phyloP scores from a whole-genome alignment of 53 echinoderm and acorn worm species.

The Patiria pectinifera region DNA sequence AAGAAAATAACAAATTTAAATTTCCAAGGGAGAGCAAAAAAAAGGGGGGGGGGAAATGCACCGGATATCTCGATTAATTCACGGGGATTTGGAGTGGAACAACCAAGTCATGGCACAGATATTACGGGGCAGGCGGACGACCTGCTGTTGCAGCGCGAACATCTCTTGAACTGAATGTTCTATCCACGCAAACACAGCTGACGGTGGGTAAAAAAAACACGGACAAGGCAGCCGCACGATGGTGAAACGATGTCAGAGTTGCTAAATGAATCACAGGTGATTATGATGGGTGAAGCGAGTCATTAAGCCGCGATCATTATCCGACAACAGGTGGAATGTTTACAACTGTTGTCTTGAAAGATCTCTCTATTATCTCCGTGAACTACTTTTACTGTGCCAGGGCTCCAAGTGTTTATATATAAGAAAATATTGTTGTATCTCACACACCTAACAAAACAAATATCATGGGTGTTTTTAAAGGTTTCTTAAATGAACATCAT shows the following conservation, averaged over 20 bases:
- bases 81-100: conserved; percentile 2
- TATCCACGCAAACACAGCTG: background rate
- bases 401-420: background rate
- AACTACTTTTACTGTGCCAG: background rate
- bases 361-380: background rate
- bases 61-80: conserved; percentile 20
- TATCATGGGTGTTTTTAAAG: too few relatives aligned
- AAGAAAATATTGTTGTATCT: too few relatives aligned
- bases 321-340: conserved; percentile 1
- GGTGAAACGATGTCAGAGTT: background rate
- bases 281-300: background rate
- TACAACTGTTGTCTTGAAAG: background rate
- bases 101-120: conserved; percentile 27
- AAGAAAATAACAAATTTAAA: background rate
- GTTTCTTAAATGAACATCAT: too few relatives aligned
- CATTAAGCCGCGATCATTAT: background rate
- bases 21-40: background rate
- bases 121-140: background rate
- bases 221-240: background rate
- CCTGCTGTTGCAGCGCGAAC: background rate
- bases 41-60: background rate
- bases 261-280: background rate
- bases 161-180: background rate
- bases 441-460: too few relatives aligned
- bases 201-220: background rate